Base-by-base conservation (phyloP, 2,797 vertebrate species). In the Aeoliscus strigatus region DNA sequence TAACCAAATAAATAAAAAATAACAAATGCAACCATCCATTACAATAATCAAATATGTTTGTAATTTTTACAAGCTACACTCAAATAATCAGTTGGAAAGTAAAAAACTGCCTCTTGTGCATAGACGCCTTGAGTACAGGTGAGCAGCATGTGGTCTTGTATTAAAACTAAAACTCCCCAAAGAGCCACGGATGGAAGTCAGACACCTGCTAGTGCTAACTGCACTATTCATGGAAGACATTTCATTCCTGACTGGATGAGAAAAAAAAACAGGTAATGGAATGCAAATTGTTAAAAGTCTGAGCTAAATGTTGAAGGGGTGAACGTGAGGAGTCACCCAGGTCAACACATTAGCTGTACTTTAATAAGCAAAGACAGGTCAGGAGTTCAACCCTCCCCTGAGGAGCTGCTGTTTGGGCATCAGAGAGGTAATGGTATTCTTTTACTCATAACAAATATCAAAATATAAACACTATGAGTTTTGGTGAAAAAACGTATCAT, bases 281-380 rank as follows among this genome's bases (percentile, higher is more conserved):
- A 76, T 69, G 53, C 40, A 70, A 74, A 67, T 44, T 67, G 64
- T 57, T 74, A 55, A 53, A 60, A 60, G 65, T 57, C 47, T 28
- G 32, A 46, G 61, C 42, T 66, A 62, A 71, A 71, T 6, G 56
- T 58, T 58, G 66, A 28, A 23, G 33, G 46, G 47, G 56, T 61
- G 60, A 74, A 63, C 33, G 48, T 41, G 47, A 52, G 64, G 64
- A 70, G 61, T 29, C 39, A 59, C 51, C 42, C 56, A 64, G 79
- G 75, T 84, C 77, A 72, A 82, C 57, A 60, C 6, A 61, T 73
- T 67, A 66, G 45, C 63, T 47, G 51, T 25, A 76, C 83, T 84
- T 87, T 80, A 79, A 81, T 82, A 82, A 85, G 73, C 39, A 50
- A 38, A 30, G 70, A 54, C 17, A 59, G 67, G 51, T 55, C 56